These are phyloP conservation scores for Brachionus sp. DNA, from an alignment of 1,140 invertebrate genomes.

Conservation along the genomic window DNA sequence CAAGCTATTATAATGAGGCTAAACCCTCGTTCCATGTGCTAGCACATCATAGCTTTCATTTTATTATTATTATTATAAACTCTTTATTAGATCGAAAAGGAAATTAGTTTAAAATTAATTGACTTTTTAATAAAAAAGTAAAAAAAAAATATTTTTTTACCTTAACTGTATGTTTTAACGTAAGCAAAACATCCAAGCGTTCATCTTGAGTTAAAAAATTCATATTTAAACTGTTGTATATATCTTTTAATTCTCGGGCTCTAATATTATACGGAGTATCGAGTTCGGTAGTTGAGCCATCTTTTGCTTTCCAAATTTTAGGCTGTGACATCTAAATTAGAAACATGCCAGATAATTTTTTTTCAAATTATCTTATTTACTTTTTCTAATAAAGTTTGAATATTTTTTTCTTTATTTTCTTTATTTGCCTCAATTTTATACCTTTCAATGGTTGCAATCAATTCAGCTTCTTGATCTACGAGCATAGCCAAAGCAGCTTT, in stretches of 20 bases:
- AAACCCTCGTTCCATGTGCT: no score
- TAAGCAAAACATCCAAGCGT: constrained; percentile 59
- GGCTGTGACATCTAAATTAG: constrained; percentile 51
- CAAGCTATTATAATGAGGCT: no score
- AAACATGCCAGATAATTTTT: not conserved
- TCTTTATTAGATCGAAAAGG: no score
- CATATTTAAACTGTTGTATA: constrained; percentile 60
- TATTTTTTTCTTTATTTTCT: constrained; percentile 55
- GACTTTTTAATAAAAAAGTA: not conserved
- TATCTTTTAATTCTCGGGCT: constrained; percentile 57
- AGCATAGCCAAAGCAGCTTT: constrained; percentile 59
- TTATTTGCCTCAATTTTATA: constrained; percentile 56
- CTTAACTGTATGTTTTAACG: constrained; percentile 60
- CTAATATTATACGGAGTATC: constrained; percentile 59
- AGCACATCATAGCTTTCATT: no score
- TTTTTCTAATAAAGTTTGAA: constrained; percentile 58
- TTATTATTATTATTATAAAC: no score
- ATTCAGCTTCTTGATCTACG: constrained; percentile 59
- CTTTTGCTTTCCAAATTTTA: constrained; percentile 54
- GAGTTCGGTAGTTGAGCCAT: constrained; percentile 57
- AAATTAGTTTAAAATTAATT: no score
- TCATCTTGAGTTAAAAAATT: constrained; percentile 60
- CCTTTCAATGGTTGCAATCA: constrained; percentile 58
- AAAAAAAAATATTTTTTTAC: constrained; percentile 47
- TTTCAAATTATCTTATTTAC: constrained; percentile 47